phyloP scores from a whole-genome alignment of 2,797 vertebrate genomes.

The Crenichthys baileyi region DNA sequence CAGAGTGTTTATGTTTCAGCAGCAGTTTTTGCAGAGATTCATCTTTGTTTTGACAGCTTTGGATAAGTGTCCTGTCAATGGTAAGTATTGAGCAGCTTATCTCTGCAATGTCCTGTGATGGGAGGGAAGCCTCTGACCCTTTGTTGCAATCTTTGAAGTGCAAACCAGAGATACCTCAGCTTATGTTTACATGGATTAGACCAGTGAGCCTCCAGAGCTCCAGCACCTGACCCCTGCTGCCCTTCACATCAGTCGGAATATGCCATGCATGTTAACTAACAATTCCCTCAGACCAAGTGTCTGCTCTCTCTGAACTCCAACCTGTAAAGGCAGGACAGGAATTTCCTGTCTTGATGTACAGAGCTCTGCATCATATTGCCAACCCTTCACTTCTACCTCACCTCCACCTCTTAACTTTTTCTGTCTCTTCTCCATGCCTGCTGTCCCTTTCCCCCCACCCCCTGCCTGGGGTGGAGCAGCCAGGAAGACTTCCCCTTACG shows the following conservation, averaged over 20 bases:
- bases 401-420: constrained; percentile 35
- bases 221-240: constrained; percentile 54
- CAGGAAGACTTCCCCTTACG: constrained; percentile 45
- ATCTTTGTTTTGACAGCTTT: constrained; percentile 63
- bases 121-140: constrained; percentile 46
- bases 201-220: constrained; percentile 41
- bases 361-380: constrained; percentile 35
- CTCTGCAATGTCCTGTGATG: constrained; percentile 58
- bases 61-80: constrained; percentile 59
- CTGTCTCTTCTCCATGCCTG: constrained; percentile 41
- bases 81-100: constrained; percentile 60
- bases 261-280: constrained; percentile 42
- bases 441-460: constrained; percentile 34
- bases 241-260: constrained; percentile 46
- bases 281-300: constrained; percentile 36
- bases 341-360: constrained; percentile 71
- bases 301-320: constrained; percentile 67
- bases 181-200: constrained; percentile 56
- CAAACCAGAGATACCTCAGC: constrained; percentile 40
- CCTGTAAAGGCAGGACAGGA: constrained; percentile 62
- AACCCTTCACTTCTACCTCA: constrained; percentile 18
- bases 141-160: constrained; percentile 57
- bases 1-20: constrained; percentile 8
- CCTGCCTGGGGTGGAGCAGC: constrained; percentile 35
- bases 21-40: constrained; percentile 13